Percentiles rank a stretch among this genome's conserved stretches.
phyloP scores from a whole-genome alignment of 2,113 vertebrate species.

The Gallinago media region DNA sequence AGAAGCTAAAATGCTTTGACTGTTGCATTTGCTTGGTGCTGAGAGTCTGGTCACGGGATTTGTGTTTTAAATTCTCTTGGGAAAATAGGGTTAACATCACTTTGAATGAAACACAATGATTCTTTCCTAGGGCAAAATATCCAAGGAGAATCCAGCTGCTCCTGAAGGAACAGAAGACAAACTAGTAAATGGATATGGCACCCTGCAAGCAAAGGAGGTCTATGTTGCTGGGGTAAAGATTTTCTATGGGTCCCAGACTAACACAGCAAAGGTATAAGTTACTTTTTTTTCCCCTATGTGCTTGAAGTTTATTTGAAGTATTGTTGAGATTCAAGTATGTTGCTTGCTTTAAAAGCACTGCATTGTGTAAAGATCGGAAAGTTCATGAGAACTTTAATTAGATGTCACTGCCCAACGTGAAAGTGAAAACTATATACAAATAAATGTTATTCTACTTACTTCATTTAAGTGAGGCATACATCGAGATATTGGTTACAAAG shows the following conservation, averaged over 20 bases:
- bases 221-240: conserved; percentile 86
- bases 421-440: background rate
- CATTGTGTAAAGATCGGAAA: background rate
- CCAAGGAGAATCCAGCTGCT: background rate
- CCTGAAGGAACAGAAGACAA: background rate
- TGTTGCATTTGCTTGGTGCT: background rate
- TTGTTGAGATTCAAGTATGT: fast-evolving
- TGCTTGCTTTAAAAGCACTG: background rate
- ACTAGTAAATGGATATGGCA: background rate
- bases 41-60: background rate
- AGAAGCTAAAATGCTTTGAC: background rate
- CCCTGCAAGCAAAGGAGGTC: conserved; percentile 35
- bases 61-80: background rate
- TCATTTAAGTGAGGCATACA: background rate
- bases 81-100: background rate
- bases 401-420: background rate
- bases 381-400: background rate
- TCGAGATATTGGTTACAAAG: background rate
- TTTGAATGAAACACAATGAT: background rate
- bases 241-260: conserved; percentile 93
- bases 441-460: fast-evolving
- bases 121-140: conserved; percentile 37
- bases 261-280: conserved; percentile 88
- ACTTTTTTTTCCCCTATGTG: background rate
- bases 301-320: background rate